phyloP scores from a whole-genome alignment of 1,140 invertebrate genomes.

The Bombus difficillimus region DNA sequence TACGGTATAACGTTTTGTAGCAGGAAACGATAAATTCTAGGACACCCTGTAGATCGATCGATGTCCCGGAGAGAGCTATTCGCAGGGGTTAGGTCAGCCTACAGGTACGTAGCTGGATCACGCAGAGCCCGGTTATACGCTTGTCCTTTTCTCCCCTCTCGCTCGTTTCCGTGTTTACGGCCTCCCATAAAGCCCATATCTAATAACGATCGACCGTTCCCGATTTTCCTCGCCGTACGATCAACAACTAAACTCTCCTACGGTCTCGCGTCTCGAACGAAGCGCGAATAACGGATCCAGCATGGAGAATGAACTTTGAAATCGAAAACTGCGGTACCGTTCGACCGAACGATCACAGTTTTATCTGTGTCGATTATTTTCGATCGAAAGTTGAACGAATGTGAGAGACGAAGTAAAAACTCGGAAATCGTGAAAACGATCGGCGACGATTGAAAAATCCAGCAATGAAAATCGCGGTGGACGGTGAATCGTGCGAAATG shows the following conservation, averaged over 20 bases:
- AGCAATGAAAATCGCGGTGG: too few relatives aligned
- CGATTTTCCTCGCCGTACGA: background rate
- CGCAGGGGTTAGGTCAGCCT: constrained; percentile 36
- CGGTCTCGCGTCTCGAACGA: constrained; percentile 18
- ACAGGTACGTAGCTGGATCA: constrained; percentile 22
- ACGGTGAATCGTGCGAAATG: too few relatives aligned
- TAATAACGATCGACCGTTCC: constrained; percentile 29
- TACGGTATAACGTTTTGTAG: background rate
- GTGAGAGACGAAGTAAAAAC: too few relatives aligned
- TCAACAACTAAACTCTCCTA: constrained; percentile 2
- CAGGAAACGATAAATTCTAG: constrained; percentile 39
- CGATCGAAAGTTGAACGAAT: too few relatives aligned
- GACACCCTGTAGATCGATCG: constrained; percentile 37
- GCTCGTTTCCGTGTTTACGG: constrained; percentile 45
- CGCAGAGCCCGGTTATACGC: background rate
- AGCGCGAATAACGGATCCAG: background rate
- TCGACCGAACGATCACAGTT: background rate
- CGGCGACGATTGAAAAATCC: too few relatives aligned
- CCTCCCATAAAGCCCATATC: constrained; percentile 46
- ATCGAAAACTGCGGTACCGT: background rate
- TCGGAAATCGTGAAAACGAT: too few relatives aligned
- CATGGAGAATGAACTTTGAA: background rate
- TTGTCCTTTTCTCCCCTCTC: background rate
- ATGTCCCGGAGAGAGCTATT: constrained; percentile 25
- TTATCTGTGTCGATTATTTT: background rate